Base-by-base conservation (phyloP, 1,140 invertebrate genomes). In the Drosophila oshimai region DNA sequence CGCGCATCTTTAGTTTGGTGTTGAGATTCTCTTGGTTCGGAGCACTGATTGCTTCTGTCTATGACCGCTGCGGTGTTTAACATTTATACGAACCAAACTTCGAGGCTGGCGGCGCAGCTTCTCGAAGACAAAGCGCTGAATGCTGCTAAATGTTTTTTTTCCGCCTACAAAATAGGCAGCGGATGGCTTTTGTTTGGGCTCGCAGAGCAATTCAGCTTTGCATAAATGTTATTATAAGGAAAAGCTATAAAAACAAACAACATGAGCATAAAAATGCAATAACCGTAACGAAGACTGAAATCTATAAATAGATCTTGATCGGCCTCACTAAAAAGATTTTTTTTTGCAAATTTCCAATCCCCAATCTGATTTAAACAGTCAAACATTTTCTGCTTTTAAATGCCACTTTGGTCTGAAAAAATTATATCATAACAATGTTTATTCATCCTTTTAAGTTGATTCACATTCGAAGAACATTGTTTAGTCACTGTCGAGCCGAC, bases 191-290 rank as follows among this genome's bases (percentile, higher is more conserved):
- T 86, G 80, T 87, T 45, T 36, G 37, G 15, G 50, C 17, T 54
- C 29, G 24, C 49, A 28, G 53, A 49, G 39, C 62, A 74, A 45
- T 70, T 78, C 54, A 37, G 61, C 53, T 84, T 86, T 84, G 80
- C 80, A 84, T 86, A 86, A 86, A 80, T 75, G 80, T 75, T 80
- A 86, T 68, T 84, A 80, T 84, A 80, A 73, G 75, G 60, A 80
- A 73, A 79, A 75, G 61, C 84, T 37, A 86, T 86, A 73, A 86
- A 77, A 72, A 50, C 60, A 71, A 53, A 42, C 45, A 28, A 61
- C 53, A 44, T 61, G 73, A 54, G 64, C 79, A 84, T 84, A 78
- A 74, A 84, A 79, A 71, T 86, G 79, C 80, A 86, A 86, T 71
- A 86, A 44, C 53, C 41, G 39, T 26, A 22, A 42, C 41, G 58